Base-by-base conservation (phyloP, 2,113 vertebrate species). In the Corythoichthys haematopterus region DNA sequence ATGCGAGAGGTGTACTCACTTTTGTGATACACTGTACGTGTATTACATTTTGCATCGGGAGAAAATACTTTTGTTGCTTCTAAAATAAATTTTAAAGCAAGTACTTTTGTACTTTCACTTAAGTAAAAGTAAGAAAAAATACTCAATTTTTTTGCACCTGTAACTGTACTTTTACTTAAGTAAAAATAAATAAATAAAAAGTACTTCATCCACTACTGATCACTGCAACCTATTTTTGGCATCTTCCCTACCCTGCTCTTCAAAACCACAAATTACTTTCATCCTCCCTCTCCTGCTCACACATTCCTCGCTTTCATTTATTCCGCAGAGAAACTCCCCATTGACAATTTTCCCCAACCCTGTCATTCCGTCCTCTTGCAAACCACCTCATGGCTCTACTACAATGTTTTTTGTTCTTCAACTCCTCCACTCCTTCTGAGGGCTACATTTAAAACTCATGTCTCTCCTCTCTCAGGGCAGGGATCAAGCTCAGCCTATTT, bases 401-500 rank as follows among this genome's bases (percentile, higher is more conserved):
- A 3, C 35, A 16, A 43, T 46, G 2, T 33, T 48, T 48, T 45
- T 66, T 60, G 12, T 60, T 45, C 10, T 40, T 28, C 13, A 9
- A 56, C 53, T 55, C 7, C 64, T 63, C 64, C 37, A 57, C 59
- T 68, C 51, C 64, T 78, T 79, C 72, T 71, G 71, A 66, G 68
- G 64, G 56, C 45, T 15, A 35, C 72, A 77, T 88, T 77, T 82
- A 36, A 88, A 70, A 72, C 81, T 80, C 55, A 65, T 56, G n/a
- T 67, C 74, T 68, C 59, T 56, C 66, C 73, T 78, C 76, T 86
- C 78, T 64, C 78, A 71, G 83, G 81, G 76, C 83, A 85, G 68
- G 72, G 84, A 86, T 86, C 86, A 88, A 82, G 76, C 78, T 74
- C 73, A 84, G 76, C 74, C 78, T 83, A 87, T 88, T 88, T 88